Base-by-base conservation (phyloP, 1,140 invertebrate species). In the Oedothorax gibbosus region DNA sequence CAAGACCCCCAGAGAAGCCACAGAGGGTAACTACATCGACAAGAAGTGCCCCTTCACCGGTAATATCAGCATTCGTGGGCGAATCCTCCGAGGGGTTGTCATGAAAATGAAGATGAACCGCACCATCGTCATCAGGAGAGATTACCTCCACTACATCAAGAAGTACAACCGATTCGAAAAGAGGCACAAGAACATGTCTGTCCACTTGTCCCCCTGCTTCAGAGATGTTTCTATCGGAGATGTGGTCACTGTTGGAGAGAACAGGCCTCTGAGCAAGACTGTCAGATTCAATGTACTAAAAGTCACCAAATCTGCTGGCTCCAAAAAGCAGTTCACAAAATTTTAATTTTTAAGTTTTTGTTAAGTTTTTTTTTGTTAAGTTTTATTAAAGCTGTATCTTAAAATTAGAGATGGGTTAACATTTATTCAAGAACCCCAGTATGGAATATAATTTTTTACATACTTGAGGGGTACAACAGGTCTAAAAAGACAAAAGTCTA, bases 11-110 rank as follows among this genome's bases (percentile, higher is more conserved):
- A 93, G 95, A 91, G 98, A 99, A 93, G 99, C 99, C 50, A 95
- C 97, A 88, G 97, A 99, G 90, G 98, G 98, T 76, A 96, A 95
- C 20, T 99, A 99, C 92, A 99, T 99, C 89, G 99, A 99, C 92
- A 99, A 99, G 92, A 99, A 99, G 91, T 99, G 99, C 89, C 99
- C 98, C 20, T 99, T 99, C 92, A 99, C 98, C 87, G 98, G 98
- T 57, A 97, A 99, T 91, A 96, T 99, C 9, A 96, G 96, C 56
- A 99, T 99, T 89, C 94, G 99, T 91, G 98, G 99, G 15, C 95
- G 98, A 85, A 99, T 99, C 89, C 92, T 99, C 35, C 97, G 96
- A 65, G 99, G 98, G 15, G 94, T 97, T 20, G 98, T 99, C 0
- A 94, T 95, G 87, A 99, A 99, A 91, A 95, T 97, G 93, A 99